Evolutionary conservation across 2,113 vertebrate species (phyloP).

Genomic region (Pyrgilauda ruficollis): DNA sequence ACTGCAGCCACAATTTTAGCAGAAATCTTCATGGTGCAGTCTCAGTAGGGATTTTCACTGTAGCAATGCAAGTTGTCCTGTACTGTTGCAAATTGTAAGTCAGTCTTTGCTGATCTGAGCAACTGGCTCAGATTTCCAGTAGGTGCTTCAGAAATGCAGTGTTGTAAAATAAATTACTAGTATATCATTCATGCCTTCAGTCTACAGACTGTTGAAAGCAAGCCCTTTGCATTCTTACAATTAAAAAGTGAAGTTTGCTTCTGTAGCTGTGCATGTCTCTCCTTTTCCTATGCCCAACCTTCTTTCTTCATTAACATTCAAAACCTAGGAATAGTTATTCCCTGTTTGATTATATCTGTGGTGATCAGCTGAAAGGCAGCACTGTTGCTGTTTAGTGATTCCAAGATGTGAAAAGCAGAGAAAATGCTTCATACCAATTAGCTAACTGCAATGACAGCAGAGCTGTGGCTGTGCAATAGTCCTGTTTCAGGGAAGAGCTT

Average conservation of each 20-base stretch:
- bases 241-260: background rate
- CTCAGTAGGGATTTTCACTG: background rate
- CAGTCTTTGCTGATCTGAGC: slow-evolving; percentile 8
- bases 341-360: background rate
- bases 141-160: background rate
- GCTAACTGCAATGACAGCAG: background rate
- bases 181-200: background rate
- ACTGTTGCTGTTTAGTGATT: background rate
- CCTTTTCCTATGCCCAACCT: background rate
- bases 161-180: background rate
- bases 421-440: background rate
- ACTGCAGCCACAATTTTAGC: background rate
- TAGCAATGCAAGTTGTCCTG: background rate
- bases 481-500: background rate
- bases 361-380: background rate
- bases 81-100: background rate
- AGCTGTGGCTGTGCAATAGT: background rate
- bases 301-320: slow-evolving; percentile 29
- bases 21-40: background rate
- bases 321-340: background rate
- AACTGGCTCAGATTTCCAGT: background rate
- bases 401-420: background rate
- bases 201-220: background rate
- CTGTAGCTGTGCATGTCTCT: background rate
- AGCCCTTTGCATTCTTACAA: background rate